Base-by-base conservation (phyloP, 2,888 invertebrate species). In the Synergus umbraculus region DNA sequence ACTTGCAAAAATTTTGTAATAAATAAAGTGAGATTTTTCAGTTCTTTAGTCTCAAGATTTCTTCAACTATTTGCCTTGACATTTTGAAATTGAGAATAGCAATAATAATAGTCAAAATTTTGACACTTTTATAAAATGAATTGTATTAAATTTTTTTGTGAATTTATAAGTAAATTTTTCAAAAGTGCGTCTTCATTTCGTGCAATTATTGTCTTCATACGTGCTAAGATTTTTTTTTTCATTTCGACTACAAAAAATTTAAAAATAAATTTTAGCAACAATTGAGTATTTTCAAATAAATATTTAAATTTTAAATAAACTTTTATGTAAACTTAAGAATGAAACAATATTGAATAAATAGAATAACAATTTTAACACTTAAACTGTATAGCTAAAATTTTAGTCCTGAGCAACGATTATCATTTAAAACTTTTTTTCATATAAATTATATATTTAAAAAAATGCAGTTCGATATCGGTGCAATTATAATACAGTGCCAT, bases 401-500 rank as follows among this genome's bases (percentile, higher is more conserved):
- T n/a, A 54, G n/a, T 54, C n/a, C 54, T 54, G n/a, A 54, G n/a
- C 15, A 54, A 54, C n/a, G 8, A 54, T 54, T n/a, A 54, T 54
- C n/a, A n/a, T n/a, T 54, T 54, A n/a, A 54, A 9, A 37, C 4
- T 37, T 4, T 37, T 15, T n/a, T 54, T 9, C 1, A 9, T 54
- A n/a, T 54, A 54, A 54, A 54, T n/a, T 54, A 8, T 54, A 54
- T 54, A 54, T n/a, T 54, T n/a, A n/a, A 54, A n/a, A 15, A 54
- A 54, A 54, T n/a, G 15, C 15, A 29, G 49, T 69, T 69, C 49
- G 69, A 69, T 69, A 29, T 22, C 13, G 13, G 69, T 69, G 69
- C 69, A 49, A 69, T 49, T 69, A 22, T 69, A 49, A 54, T 29
- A 69, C 46, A 69, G 49, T 69, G 69, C 37, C 15, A 37, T 69